These are phyloP conservation scores for Alitta virens DNA, from an alignment of 2,888 invertebrate species.

Conservation along the genomic window DNA sequence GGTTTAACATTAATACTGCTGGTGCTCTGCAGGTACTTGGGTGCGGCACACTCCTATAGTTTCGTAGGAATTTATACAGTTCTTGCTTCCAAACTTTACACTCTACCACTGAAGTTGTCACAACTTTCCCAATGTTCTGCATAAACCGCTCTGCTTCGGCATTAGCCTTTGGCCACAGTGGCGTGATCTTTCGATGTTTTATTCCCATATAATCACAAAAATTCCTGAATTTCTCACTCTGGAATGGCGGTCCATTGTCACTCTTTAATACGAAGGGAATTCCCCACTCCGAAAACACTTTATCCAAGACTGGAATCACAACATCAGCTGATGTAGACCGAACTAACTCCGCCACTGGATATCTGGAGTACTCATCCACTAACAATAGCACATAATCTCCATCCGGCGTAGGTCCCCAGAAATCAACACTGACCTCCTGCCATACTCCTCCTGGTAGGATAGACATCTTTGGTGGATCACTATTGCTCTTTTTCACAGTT, in stretches of 20 bases:
- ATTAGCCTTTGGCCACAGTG: neutral
- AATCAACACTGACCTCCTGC: slow-evolving; percentile 1
- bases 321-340: neutral
- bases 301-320: neutral
- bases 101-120: too few relatives aligned
- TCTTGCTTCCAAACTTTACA: too few relatives aligned
- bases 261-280: neutral
- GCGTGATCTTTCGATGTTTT: neutral
- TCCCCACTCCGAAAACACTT: neutral
- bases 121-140: too few relatives aligned
- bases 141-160: neutral
- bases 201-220: neutral
- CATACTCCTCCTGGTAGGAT: slow-evolving; percentile 7
- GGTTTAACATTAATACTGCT: too few relatives aligned
- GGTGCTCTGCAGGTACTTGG: too few relatives aligned
- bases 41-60: too few relatives aligned
- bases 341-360: neutral
- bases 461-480: slow-evolving; percentile 6
- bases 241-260: neutral
- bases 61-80: too few relatives aligned
- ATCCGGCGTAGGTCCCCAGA: neutral
- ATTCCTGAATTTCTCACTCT: neutral
- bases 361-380: slow-evolving; percentile 3
- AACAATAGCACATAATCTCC: neutral
- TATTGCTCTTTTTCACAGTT: neutral